Percentiles rank a stretch among this genome's conserved stretches.
Evolutionary conservation across 2,113 vertebrate genomes (phyloP).

Genomic region (Spea multiplicata): DNA sequence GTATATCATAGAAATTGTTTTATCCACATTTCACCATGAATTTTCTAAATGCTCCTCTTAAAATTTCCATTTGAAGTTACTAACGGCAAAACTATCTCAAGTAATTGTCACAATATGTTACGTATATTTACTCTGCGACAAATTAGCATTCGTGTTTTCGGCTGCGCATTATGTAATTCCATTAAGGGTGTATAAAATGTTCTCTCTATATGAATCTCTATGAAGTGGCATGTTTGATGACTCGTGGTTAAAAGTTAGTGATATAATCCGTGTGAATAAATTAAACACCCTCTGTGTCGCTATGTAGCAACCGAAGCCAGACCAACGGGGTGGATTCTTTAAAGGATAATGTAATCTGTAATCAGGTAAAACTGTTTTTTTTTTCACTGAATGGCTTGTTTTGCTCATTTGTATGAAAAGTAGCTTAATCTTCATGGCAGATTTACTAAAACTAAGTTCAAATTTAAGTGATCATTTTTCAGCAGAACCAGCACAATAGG

Average conservation of each 20-base stretch:
- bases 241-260: neutral
- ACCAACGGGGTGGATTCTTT: slow-evolving; percentile 17
- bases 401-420: slow-evolving; percentile 12
- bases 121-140: neutral
- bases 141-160: neutral
- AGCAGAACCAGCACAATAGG: too few species aligned
- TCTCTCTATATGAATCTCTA: neutral
- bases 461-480: too few species aligned
- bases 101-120: too few species aligned
- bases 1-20: too few species aligned
- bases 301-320: neutral
- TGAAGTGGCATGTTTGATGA: neutral
- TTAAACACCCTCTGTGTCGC: neutral
- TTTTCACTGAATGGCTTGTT: slow-evolving; percentile 17
- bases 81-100: too few species aligned
- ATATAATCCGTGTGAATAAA: slow-evolving; percentile 9
- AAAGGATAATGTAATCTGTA: slow-evolving; percentile 7
- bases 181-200: neutral
- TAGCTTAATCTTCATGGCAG: neutral
- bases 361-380: slow-evolving; percentile 1
- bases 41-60: too few species aligned
- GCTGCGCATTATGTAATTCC: neutral
- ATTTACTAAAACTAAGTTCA: too few species aligned
- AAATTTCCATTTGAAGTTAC: too few species aligned
- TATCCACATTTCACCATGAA: too few species aligned